Conservation (phyloP, 64 coral and sea anemone genomes). For the Catalaphyllia jardinei region DNA sequence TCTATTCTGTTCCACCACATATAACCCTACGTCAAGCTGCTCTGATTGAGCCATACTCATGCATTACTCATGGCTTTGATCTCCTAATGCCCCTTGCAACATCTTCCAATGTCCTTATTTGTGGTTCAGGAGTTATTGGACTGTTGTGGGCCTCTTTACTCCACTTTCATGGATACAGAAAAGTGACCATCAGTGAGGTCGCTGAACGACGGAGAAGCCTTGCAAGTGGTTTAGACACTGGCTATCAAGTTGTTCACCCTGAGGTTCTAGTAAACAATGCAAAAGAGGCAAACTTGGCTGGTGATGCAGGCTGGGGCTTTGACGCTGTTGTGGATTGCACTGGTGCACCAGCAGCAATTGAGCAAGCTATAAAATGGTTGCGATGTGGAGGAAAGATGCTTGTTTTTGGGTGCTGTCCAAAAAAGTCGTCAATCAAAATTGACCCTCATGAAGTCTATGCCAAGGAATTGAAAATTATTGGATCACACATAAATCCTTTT, state of each 20-base stretch:
- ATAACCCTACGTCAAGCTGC: conserved; percentile 76
- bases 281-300: conserved; percentile 24
- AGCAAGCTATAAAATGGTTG: conserved; percentile 73
- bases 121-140: conserved; percentile 77
- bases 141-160: conserved; percentile 76
- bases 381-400: conserved; percentile 73
- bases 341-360: conserved; percentile 49
- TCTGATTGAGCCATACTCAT: conserved; percentile 84
- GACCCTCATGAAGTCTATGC: conserved; percentile 69
- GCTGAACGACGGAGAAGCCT: conserved; percentile 76
- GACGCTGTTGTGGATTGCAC: conserved; percentile 90
- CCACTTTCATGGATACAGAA: conserved; percentile 94
- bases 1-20: conserved; percentile 70
- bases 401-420: conserved; percentile 69
- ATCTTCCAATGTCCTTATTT: conserved; percentile 74
- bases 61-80: conserved; percentile 72
- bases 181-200: conserved; percentile 78
- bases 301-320: conserved; percentile 73
- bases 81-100: conserved; percentile 73
- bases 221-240: conserved; percentile 58
- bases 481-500: conserved; percentile 74
- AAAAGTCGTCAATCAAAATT: conserved; percentile 64
- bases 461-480: conserved; percentile 82
- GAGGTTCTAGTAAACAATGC: conserved; percentile 46
- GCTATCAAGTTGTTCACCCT: conserved; percentile 70